Conservation (phyloP, 2,113 vertebrate genomes). For the Mobula hypostoma region DNA sequence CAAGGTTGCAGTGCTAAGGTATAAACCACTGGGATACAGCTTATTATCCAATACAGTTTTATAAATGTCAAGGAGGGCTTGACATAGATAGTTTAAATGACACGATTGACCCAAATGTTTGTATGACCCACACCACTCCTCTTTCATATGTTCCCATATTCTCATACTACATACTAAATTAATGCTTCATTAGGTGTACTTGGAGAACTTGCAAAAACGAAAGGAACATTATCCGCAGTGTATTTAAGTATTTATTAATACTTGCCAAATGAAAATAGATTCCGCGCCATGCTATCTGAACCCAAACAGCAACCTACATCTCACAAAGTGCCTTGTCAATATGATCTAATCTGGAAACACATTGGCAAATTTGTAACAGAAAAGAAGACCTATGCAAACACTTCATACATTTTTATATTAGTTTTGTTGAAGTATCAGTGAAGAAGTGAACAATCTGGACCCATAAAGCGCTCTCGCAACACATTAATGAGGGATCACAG, state of each 20-base stretch:
- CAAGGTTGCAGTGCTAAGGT: neutral
- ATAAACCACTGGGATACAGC: neutral
- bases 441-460: too few relatives aligned
- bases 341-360: neutral
- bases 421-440: too few relatives aligned
- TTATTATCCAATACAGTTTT: neutral
- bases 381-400: neutral
- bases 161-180: neutral
- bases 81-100: neutral
- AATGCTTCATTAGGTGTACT: neutral
- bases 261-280: neutral
- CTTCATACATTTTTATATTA: too few relatives aligned
- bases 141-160: neutral
- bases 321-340: neutral
- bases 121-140: neutral
- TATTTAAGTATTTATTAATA: neutral
- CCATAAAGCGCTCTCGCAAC: too few relatives aligned
- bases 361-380: too few relatives aligned
- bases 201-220: neutral
- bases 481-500: neutral
- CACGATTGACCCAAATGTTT: too few relatives aligned
- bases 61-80: neutral
- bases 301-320: neutral
- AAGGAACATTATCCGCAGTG: neutral
- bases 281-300: neutral